Conservation (phyloP, 2,888 invertebrate genomes). For the Eristalis pertinax region DNA sequence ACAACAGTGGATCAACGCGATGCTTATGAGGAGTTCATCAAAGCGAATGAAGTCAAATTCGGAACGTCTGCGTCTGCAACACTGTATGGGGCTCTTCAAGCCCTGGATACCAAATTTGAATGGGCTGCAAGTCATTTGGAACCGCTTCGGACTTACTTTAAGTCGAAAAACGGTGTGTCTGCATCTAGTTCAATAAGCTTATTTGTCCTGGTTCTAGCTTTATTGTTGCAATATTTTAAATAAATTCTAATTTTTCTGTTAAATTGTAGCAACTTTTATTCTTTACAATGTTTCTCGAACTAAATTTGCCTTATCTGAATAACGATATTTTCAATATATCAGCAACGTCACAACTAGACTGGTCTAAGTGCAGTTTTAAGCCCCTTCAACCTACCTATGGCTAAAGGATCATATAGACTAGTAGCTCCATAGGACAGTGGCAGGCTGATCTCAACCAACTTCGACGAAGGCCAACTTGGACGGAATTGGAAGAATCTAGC, state of each 20-base stretch:
- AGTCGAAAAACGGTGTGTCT: conserved; percentile 63
- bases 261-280: too few species aligned
- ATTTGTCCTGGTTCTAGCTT: background rate
- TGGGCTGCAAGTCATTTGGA: conserved; percentile 76
- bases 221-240: background rate
- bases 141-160: conserved; percentile 73
- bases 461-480: too few species aligned
- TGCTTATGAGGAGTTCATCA: conserved; percentile 72
- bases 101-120: conserved; percentile 75
- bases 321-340: too few species aligned
- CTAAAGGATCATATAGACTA: too few species aligned
- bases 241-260: background rate
- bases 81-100: conserved; percentile 73
- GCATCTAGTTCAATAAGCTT: background rate
- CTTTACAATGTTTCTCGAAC: too few species aligned
- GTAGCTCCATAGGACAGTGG: too few species aligned
- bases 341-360: too few species aligned
- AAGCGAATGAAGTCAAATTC: conserved; percentile 70
- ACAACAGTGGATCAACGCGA: conserved; percentile 75
- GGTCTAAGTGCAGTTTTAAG: too few species aligned
- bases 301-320: too few species aligned
- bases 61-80: conserved; percentile 65
- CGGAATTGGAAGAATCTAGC: too few species aligned
- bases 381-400: too few species aligned
- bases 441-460: too few species aligned